Conservation (phyloP, 2,113 vertebrate genomes). For the Anseranas semipalmata region DNA sequence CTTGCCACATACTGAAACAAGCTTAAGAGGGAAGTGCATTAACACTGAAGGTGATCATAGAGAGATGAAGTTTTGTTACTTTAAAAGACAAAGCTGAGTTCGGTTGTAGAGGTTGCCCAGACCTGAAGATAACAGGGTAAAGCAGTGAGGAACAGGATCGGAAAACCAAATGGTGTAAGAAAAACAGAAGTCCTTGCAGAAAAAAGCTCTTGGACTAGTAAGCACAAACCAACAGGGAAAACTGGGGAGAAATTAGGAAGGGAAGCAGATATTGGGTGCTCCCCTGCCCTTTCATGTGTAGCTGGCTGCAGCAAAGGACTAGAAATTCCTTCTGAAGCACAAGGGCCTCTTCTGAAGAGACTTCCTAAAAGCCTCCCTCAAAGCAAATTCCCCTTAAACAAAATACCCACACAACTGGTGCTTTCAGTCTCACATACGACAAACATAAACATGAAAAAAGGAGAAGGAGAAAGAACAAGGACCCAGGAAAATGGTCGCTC, state of each 20-base stretch:
- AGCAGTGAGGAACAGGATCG: not conserved
- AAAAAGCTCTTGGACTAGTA: not conserved
- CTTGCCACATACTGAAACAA: not conserved
- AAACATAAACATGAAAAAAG: not conserved
- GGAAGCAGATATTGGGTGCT: too few species aligned
- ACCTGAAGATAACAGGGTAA: not conserved
- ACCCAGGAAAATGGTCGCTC: not conserved
- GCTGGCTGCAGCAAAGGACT: not conserved
- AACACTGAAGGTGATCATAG: not conserved
- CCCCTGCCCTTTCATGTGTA: not conserved
- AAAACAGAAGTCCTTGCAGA: not conserved
- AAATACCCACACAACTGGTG: not conserved
- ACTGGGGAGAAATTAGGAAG: not conserved
- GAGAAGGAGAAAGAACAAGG: not conserved
- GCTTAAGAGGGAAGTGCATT: not conserved
- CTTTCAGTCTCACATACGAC: not conserved
- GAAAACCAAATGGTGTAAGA: not conserved
- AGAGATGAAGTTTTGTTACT: not conserved
- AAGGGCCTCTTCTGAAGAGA: not conserved
- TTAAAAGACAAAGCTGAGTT: not conserved
- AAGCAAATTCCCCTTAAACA: not conserved
- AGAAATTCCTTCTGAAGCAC: not conserved
- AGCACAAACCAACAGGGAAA: not conserved
- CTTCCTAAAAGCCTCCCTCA: not conserved
- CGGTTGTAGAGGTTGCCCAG: not conserved